These are phyloP conservation scores for Eulemur rufifrons DNA, from an alignment of 2,113 vertebrate genomes.

Conservation along the genomic window DNA sequence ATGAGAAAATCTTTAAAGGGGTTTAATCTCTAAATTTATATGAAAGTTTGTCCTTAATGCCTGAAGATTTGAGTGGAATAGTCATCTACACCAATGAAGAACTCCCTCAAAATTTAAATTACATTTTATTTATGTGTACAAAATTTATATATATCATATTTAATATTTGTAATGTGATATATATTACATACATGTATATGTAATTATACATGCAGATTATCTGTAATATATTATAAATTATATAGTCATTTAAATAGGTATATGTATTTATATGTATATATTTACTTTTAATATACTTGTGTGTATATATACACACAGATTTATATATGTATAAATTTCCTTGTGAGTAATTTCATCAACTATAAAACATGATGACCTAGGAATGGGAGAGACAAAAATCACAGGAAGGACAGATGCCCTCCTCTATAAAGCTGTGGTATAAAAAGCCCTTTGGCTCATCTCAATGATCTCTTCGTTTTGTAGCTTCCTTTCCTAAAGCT, in stretches of 20 bases:
- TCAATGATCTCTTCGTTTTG: background rate
- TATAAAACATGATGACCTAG: background rate
- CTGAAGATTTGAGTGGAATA: background rate
- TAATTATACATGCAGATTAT: background rate
- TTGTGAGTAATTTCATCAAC: background rate
- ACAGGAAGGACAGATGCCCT: background rate
- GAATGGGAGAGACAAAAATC: background rate
- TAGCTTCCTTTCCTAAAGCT: background rate
- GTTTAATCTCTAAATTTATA: slow-evolving; percentile 20
- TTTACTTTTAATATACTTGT: background rate
- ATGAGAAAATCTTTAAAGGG: background rate
- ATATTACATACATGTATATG: background rate
- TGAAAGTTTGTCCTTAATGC: background rate
- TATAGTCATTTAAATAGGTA: background rate
- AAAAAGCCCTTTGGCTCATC: background rate
- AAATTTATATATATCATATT: background rate
- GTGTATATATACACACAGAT: background rate
- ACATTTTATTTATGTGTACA: background rate
- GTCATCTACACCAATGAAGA: background rate
- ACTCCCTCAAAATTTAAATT: background rate
- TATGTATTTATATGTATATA: background rate
- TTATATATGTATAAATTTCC: background rate
- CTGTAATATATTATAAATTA: background rate
- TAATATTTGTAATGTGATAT: background rate
- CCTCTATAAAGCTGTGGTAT: background rate